These are phyloP conservation scores for Graptemys geographica DNA, from an alignment of 2,797 vertebrate species.

Conservation along the genomic window DNA sequence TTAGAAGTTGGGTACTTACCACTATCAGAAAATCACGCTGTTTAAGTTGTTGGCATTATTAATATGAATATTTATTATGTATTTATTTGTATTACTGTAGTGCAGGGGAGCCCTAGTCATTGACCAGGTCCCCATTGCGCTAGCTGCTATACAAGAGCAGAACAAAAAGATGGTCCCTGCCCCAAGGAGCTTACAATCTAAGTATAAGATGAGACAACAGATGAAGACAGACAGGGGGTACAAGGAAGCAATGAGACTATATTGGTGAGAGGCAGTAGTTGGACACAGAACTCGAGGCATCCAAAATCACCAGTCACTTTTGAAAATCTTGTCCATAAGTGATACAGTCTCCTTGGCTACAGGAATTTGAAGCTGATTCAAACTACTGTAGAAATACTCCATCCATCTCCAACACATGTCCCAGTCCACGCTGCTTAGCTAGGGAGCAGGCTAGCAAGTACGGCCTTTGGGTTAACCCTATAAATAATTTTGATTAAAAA, in stretches of 20 bases:
- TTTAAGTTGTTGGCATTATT: no score
- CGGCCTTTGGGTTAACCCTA: slow-evolving; percentile 67
- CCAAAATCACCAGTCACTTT: slow-evolving; percentile 32
- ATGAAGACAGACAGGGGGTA: no score
- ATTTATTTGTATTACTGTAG: not conserved
- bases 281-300: slow-evolving; percentile 27
- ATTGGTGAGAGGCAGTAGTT: fast-evolving
- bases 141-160: no score
- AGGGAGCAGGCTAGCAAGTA: not conserved
- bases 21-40: no score
- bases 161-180: no score
- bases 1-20: not conserved
- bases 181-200: no score
- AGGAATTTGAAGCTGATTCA: slow-evolving; percentile 19
- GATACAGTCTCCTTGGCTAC: slow-evolving; percentile 64
- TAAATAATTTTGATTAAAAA: slow-evolving; percentile 79
- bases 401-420: slow-evolving; percentile 50
- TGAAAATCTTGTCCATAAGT: slow-evolving; percentile 53
- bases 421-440: not conserved
- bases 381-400: slow-evolving; percentile 40
- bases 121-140: no score
- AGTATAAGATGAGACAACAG: no score
- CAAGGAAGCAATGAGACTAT: no score
- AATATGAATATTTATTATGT: no score
- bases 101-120: not conserved